Percentiles rank a stretch among this genome's conserved stretches.
Evolutionary conservation across 2,888 invertebrate species (phyloP).

Genomic region (Trichopria drosophilae): DNA sequence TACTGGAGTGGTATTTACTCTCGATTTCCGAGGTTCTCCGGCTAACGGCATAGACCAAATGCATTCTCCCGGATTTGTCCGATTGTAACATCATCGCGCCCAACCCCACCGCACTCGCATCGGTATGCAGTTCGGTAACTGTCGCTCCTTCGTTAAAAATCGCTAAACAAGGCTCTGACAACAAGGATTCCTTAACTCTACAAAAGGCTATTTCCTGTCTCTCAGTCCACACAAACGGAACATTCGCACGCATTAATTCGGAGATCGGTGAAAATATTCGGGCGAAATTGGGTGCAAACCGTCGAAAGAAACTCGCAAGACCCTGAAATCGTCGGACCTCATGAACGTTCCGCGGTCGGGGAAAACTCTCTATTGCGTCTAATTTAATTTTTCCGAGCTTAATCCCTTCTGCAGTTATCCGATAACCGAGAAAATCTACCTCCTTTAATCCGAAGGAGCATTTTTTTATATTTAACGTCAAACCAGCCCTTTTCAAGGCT

Average conservation of each 20-base stretch:
- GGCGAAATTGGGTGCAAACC: constrained; percentile 20
- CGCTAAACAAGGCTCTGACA: not conserved
- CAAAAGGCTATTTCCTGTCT: constrained; percentile 13
- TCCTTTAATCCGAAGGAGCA: constrained; percentile 9
- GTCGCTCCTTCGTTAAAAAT: constrained; percentile 8
- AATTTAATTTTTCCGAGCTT: not conserved
- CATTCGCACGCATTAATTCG: not conserved
- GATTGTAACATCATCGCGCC: constrained; percentile 29
- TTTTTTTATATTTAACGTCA: constrained; percentile 12
- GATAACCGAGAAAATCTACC: no score
- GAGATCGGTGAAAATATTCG: constrained; percentile 14
- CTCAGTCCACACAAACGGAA: constrained; percentile 8
- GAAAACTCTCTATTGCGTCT: constrained; percentile 6
- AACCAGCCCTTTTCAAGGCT: constrained; percentile 14
- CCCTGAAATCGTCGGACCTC: constrained; percentile 25
- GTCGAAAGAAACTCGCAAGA: constrained; percentile 27
- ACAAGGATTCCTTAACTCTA: constrained; percentile 1
- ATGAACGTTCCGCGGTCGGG: constrained; percentile 15
- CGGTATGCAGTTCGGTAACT: constrained; percentile 22
- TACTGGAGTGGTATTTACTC: constrained; percentile 37
- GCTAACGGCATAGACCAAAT: constrained; percentile 37
- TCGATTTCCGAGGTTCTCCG: constrained; percentile 37
- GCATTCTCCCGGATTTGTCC: constrained; percentile 27
- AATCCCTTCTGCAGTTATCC: constrained; percentile 4
- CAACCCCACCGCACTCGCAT: constrained; percentile 5